Evolutionary conservation across 2,113 vertebrate species (phyloP).

Genomic region (Callocephalon fimbriatum): DNA sequence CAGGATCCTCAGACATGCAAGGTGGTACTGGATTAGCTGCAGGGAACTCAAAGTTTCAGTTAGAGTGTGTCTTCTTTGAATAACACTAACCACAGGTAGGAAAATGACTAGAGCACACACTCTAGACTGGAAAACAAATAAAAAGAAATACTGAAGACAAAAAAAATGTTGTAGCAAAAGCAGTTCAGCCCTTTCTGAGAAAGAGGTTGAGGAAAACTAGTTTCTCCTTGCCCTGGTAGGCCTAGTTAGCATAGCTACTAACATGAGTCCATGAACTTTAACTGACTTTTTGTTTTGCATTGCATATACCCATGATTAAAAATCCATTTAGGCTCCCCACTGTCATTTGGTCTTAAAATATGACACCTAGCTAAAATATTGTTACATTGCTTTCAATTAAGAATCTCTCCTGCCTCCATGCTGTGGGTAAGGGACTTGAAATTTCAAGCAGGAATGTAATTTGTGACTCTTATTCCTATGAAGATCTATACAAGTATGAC

Average conservation of each 20-base stretch:
- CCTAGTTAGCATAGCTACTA: constrained; percentile 25
- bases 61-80: constrained; percentile 47
- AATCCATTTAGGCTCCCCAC: constrained; percentile 9
- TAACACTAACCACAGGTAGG: constrained; percentile 50
- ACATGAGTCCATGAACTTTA: constrained; percentile 45
- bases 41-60: constrained; percentile 41
- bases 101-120: constrained; percentile 48
- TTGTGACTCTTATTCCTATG: background rate
- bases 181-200: constrained; percentile 60
- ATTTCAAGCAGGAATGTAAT: background rate
- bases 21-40: background rate
- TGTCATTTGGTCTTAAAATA: background rate
- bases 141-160: constrained; percentile 37
- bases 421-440: background rate
- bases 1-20: constrained; percentile 46
- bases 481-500: background rate
- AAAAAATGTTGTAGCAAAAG: background rate
- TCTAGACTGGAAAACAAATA: constrained; percentile 51
- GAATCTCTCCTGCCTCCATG: background rate
- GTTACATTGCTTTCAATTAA: background rate
- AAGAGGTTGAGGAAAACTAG: constrained; percentile 50
- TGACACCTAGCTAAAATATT: background rate
- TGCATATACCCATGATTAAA: constrained; percentile 41
- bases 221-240: constrained; percentile 23
- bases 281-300: constrained; percentile 58